Evolutionary conservation across 2,888 invertebrate genomes (phyloP).

Genomic region (Lepidochrysops patricia): DNA sequence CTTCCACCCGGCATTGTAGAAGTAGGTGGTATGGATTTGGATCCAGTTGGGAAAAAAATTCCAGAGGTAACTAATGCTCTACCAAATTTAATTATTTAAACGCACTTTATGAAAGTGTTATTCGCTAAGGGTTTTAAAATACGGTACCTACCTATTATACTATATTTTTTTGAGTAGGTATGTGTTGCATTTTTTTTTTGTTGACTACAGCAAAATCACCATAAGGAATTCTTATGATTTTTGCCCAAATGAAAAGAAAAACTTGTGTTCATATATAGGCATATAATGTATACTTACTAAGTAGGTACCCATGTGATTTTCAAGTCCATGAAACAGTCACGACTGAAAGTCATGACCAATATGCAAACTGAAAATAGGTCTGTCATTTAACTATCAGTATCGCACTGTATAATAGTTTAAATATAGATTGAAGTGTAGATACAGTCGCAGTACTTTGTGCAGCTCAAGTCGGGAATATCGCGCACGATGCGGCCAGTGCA

Average conservation of each 20-base stretch:
- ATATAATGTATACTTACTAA: too few species aligned
- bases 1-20: slow-evolving; percentile 74
- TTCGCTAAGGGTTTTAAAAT: too few species aligned
- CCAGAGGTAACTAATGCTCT: slow-evolving; percentile 64
- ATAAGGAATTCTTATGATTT: too few species aligned
- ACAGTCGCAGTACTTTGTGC: neutral
- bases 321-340: neutral
- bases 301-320: too few species aligned
- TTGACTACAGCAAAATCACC: too few species aligned
- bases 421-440: neutral
- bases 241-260: too few species aligned
- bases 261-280: too few species aligned
- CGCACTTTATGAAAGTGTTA: too few species aligned
- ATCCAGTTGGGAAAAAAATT: slow-evolving; percentile 46
- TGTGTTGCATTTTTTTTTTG: too few species aligned
- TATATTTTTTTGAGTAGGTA: too few species aligned
- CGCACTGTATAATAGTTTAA: neutral
- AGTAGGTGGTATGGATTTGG: slow-evolving; percentile 77
- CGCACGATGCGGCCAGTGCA: slow-evolving; percentile 2
- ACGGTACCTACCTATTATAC: too few species aligned
- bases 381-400: neutral
- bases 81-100: too few species aligned
- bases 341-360: neutral
- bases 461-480: neutral
- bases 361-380: neutral